Evolutionary conservation across 1,140 invertebrate genomes (phyloP), one percentile per base, ranked within the genome.

Genomic region (Sesamia nonagrioides): DNA sequence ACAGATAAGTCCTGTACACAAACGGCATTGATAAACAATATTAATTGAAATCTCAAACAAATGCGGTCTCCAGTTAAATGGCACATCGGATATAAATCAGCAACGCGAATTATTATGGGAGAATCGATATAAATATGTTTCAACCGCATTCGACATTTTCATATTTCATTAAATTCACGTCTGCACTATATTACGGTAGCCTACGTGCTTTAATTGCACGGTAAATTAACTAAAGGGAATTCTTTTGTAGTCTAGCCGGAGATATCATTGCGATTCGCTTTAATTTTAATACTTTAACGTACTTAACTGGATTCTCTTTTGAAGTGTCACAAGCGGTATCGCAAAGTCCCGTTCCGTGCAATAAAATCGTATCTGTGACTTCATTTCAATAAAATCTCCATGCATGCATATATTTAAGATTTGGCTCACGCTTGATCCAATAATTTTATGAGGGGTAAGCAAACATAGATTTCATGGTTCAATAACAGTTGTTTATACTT

Each of bases 11-110:
- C 35, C 68, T 54, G 54, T 7, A 54, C 68, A 54, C 68, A 54
- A 37, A 71, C 68, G 54, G 68, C 33, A 71, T 37, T 18, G 27
- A 15, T 52, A 52, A 71, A 71, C 68, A 54, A 37, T 18, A 54
- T 71, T 71, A 71, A 71, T 52, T 69, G 66, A 48, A 69, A 69
- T 69, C 66, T 69, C 66, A 69, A 33, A 69, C 42, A 69, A 69
- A 21, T 69, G 66, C 21, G 66, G 66, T 50, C 66, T 68, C 15
- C 6, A 42, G 42, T 52, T 52, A 71, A 71, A 52, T 71, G 68
- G 68, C 48, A 40, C 37, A 66, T n/a, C 33, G 18, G 68, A 69
- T 33, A 50, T 69, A 40, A 40, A 50, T 69, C 50, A 37, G 68
- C 27, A 54, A 37, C 68, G 66, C 17, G 50, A 54, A 71, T 71